Evolutionary conservation across 2,888 invertebrate genomes (phyloP).

Genomic region (Cheilosia urbana): DNA sequence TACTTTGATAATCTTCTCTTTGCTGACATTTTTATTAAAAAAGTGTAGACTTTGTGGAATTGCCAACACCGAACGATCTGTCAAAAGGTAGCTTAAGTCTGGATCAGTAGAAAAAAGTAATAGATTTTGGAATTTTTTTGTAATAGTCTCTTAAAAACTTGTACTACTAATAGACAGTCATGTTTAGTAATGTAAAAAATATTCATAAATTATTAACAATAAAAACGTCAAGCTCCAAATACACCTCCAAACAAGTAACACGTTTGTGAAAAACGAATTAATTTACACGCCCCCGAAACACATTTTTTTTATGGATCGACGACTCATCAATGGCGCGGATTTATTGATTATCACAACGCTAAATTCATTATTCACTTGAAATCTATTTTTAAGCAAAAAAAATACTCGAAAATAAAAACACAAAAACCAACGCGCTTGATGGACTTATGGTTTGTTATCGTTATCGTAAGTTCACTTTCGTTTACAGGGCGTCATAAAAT

Average conservation of each 20-base stretch:
- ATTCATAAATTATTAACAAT: too few species aligned
- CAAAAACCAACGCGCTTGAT: background rate
- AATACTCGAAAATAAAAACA: conserved; percentile 6
- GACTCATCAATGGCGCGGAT: background rate
- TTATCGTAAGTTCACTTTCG: background rate
- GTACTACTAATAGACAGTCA: too few species aligned
- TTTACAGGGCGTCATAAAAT: background rate
- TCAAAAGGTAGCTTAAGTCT: too few species aligned
- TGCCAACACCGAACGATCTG: too few species aligned
- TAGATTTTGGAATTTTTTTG: too few species aligned
- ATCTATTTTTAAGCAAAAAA: conserved; percentile 7
- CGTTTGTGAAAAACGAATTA: background rate
- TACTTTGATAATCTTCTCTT: too few species aligned
- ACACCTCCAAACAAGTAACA: background rate
- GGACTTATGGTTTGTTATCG: conserved; percentile 4
- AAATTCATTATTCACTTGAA: conserved; percentile 8
- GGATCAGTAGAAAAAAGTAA: too few species aligned
- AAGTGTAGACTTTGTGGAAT: too few species aligned
- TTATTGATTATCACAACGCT: background rate
- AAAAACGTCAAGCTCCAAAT: background rate
- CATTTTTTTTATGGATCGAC: background rate
- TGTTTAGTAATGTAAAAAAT: too few species aligned
- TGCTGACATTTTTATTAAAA: too few species aligned
- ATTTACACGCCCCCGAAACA: background rate
- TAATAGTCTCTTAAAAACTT: too few species aligned